phyloP scores from a whole-genome alignment of 2,797 vertebrate genomes.

The Sebastes flavidus region DNA sequence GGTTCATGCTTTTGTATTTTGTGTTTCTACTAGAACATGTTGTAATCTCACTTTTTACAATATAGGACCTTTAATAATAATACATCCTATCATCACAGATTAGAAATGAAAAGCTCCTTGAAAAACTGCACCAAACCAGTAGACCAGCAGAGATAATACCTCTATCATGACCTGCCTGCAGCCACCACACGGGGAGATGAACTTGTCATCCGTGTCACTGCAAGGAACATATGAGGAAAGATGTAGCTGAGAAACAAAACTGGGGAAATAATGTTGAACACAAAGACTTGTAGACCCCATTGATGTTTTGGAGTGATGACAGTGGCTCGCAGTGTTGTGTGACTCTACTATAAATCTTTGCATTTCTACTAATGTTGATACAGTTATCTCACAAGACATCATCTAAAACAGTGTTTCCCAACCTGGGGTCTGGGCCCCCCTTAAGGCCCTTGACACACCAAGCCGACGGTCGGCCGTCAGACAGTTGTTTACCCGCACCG shows the following conservation, averaged over 20 bases:
- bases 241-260: not conserved
- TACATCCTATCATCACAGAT: not conserved
- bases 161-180: constrained; percentile 97
- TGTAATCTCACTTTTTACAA: no score
- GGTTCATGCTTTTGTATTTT: no score
- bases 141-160: constrained; percentile 69
- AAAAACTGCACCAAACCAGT: not conserved
- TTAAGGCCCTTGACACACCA: no score
- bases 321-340: not conserved
- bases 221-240: constrained; percentile 6
- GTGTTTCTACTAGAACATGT: no score
- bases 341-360: not conserved
- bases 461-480: no score
- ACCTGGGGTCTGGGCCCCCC: no score
- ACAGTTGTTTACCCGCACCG: no score
- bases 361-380: not conserved
- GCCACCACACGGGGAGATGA: constrained; percentile 90
- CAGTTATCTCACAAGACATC: no score
- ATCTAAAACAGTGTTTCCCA: no score
- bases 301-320: not conserved
- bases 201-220: constrained; percentile 86
- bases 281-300: no score
- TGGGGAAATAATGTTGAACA: not conserved
- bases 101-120: not conserved
- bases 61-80: no score